Evolutionary conservation across 2,113 vertebrate species (phyloP).

Genomic region (Pogonocichla stellata): DNA sequence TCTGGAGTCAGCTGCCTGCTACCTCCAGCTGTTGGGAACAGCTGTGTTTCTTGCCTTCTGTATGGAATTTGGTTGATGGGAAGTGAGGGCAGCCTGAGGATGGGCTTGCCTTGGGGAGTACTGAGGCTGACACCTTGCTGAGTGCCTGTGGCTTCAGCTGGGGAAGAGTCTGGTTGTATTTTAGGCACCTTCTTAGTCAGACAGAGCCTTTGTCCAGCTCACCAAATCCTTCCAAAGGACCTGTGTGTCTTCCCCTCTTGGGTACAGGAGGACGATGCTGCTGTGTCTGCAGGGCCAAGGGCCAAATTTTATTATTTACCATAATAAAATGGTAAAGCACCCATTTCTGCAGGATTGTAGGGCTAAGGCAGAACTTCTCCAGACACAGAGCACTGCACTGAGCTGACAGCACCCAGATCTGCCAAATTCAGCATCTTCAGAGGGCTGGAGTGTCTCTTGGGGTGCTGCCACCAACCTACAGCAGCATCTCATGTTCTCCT

Average conservation of each 20-base stretch:
- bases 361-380: background rate
- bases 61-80: background rate
- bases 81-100: background rate
- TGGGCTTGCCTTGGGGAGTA: background rate
- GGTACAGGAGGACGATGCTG: background rate
- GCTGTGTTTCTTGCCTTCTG: background rate
- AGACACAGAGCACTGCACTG: rapidly evolving
- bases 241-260: rapidly evolving
- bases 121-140: rapidly evolving
- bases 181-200: background rate
- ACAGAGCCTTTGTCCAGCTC: background rate
- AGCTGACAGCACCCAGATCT: background rate
- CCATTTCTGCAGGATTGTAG: background rate
- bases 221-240: background rate
- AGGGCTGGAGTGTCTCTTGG: background rate
- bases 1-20: background rate
- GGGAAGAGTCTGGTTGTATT: rapidly evolving
- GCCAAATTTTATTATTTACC: background rate
- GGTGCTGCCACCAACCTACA: background rate
- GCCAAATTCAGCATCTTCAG: background rate
- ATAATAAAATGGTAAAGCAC: no score
- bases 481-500: background rate
- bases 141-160: background rate
- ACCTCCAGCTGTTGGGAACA: background rate
- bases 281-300: background rate